Base-by-base conservation (phyloP, 2,113 vertebrate genomes). In the Uria aalge region DNA sequence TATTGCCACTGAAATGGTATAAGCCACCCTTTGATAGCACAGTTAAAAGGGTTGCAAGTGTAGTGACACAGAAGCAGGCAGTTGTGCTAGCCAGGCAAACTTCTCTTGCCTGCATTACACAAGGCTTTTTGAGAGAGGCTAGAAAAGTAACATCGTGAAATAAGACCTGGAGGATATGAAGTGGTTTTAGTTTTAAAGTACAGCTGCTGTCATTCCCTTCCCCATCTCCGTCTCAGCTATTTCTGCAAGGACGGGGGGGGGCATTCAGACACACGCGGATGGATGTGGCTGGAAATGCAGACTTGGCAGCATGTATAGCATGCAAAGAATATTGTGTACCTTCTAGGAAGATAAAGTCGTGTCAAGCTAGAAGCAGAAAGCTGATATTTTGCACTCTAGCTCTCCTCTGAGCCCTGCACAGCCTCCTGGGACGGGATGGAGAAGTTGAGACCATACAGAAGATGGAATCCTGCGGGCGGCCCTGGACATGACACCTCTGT, bases 141-240 rank as follows among this genome's bases (percentile, higher is more conserved):
- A 62, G 69, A 89, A 78, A 57, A 92, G 53, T 18, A 60, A 62
- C 40, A 45, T 48, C 3, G 1, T 62, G 88, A 91, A 96, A 92
- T 66, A 69, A 89, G 86, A 91, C 60, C 86, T 92, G 77, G 48
- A 94, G 32, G 45, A 82, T 84, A 87, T 85, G 76, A 91, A 75
- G 68, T n/a, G 10, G 40, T 69, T 91, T 92, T 20, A 23, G 19
- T 77, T 91, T 69, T 72, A n/a, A 88, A 72, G 64, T 68, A 89
- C 81, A 71, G 64, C 91, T 94, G 94, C 77, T 89, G 56, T 87
- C 40, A 66, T 53, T 77, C 6, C 2, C 78, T 74, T 59, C 12
- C 38, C 55, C 7, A 29, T 63, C 79, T 90, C 82, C 7, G 3
- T 55, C 68, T 48, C 91, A 57, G 50, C 83, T 82, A 38, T 82